A percentile compares a stretch with the other conserved stretches of the same genome.
Evolutionary conservation across 2,888 invertebrate species (phyloP).

Genomic region (Onthophagus sagittarius): DNA sequence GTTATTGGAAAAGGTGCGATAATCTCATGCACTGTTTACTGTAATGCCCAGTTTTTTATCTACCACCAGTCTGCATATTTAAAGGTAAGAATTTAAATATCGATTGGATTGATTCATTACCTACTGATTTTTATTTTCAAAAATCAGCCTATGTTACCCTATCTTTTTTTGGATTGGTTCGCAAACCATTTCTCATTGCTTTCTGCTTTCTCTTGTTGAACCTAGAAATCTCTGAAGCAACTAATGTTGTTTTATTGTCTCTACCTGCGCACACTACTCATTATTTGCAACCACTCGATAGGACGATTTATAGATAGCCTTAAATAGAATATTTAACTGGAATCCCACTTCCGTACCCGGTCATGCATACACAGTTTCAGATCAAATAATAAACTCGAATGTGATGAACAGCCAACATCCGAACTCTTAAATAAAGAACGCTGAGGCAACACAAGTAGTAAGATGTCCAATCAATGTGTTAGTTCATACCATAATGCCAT

Average conservation of each 20-base stretch:
- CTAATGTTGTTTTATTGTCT: constrained; percentile 24
- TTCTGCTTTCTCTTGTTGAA: constrained; percentile 25
- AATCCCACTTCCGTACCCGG: constrained; percentile 16
- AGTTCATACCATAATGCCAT: no score
- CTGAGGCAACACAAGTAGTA: no score
- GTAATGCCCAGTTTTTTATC: neutral
- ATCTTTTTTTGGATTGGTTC: constrained; percentile 34
- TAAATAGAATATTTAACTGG: constrained; percentile 23
- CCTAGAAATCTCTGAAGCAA: constrained; percentile 18
- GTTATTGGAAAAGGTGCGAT: neutral
- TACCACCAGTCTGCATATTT: no score
- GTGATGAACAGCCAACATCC: no score
- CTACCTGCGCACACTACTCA: constrained; percentile 26
- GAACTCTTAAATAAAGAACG: no score
- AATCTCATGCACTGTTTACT: neutral
- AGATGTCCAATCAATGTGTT: no score
- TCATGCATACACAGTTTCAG: no score
- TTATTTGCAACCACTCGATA: constrained; percentile 27
- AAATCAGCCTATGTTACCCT: constrained; percentile 34
- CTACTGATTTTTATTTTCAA: constrained; percentile 16
- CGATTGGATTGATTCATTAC: no score
- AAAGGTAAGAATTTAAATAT: neutral
- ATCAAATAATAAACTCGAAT: no score
- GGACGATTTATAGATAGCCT: constrained; percentile 20
- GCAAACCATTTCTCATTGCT: constrained; percentile 30